Evolutionary conservation across 1,140 invertebrate species (phyloP).

Genomic region (Zaprionus vittiger): DNA sequence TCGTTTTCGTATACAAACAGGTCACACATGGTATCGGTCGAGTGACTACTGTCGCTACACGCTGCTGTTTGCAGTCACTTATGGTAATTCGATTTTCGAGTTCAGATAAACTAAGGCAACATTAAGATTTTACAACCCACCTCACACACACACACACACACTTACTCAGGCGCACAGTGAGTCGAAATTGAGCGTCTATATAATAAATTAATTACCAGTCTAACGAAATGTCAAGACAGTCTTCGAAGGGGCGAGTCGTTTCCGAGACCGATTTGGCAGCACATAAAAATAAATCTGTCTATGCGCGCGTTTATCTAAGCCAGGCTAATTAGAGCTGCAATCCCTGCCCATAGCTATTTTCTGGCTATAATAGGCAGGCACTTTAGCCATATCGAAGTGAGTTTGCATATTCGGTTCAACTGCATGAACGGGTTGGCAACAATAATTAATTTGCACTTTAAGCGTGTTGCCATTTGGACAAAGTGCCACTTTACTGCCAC

Average conservation of each 20-base stretch:
- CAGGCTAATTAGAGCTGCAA: slow-evolving; percentile 68
- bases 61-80: slow-evolving; percentile 64
- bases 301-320: slow-evolving; percentile 12
- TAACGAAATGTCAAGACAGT: slow-evolving; percentile 56
- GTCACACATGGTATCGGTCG: slow-evolving; percentile 9
- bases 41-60: slow-evolving; percentile 9
- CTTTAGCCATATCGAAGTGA: slow-evolving; percentile 2
- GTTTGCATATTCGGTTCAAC: neutral
- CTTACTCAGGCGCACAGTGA: neutral
- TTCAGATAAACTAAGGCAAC: slow-evolving; percentile 72
- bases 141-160: slow-evolving; percentile 6
- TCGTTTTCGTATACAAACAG: neutral
- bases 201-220: slow-evolving; percentile 79
- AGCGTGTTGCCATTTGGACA: slow-evolving; percentile 10
- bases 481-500: slow-evolving; percentile 10
- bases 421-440: neutral
- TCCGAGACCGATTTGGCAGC: slow-evolving; percentile 33
- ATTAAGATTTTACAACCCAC: slow-evolving; percentile 81
- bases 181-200: slow-evolving; percentile 40
- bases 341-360: slow-evolving; percentile 35
- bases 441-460: slow-evolving; percentile 31
- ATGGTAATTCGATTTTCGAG: slow-evolving; percentile 79
- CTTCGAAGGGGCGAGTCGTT: slow-evolving; percentile 19
- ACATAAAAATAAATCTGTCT: slow-evolving; percentile 24
- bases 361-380: slow-evolving; percentile 31